A percentile compares a stretch with the other conserved stretches of the same genome.
These are phyloP conservation scores for Ophion ellenae DNA, from an alignment of 2,888 invertebrate species.

Conservation along the genomic window DNA sequence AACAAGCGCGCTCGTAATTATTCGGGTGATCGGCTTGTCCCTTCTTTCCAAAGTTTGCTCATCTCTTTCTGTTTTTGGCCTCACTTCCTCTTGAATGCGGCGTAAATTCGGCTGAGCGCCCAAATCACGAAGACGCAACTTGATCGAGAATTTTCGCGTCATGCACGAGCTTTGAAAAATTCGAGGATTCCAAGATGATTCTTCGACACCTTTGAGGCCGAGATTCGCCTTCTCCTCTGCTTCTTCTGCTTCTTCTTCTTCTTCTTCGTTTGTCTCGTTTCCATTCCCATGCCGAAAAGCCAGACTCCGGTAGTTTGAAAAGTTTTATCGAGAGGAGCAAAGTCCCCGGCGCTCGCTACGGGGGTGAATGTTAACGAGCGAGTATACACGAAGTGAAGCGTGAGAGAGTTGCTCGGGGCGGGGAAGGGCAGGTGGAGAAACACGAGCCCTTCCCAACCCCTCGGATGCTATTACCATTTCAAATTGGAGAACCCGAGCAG, in stretches of 20 bases:
- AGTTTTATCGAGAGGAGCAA: constrained; percentile 40
- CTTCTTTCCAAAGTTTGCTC: constrained; percentile 50
- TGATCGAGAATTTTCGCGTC: too few relatives aligned
- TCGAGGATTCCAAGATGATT: background rate
- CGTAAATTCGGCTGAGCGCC: too few relatives aligned
- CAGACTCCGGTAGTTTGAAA: constrained; percentile 13
- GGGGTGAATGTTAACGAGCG: constrained; percentile 46
- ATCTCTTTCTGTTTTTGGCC: constrained; percentile 23
- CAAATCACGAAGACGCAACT: too few relatives aligned
- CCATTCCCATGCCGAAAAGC: constrained; percentile 3
- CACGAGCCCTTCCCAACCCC: constrained; percentile 21
- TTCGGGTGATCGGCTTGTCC: constrained; percentile 6
- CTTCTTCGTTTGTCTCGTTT: background rate
- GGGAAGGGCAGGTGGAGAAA: constrained; percentile 31
- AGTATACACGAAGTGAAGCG: constrained; percentile 34
- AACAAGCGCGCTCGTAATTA: constrained; percentile 13
- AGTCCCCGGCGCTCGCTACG: constrained; percentile 6
- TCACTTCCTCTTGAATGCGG: constrained; percentile 12
- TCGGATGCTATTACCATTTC: constrained; percentile 62
- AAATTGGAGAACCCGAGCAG: constrained; percentile 64
- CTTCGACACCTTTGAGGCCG: background rate
- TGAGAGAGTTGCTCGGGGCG: constrained; percentile 42
- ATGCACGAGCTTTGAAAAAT: too few relatives aligned
- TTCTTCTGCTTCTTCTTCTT: background rate
- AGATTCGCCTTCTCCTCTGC: background rate